Evolutionary conservation across 1,140 invertebrate species (phyloP), one percentile per base, ranked within the genome.

Genomic region (Nilaparvata lugens): DNA sequence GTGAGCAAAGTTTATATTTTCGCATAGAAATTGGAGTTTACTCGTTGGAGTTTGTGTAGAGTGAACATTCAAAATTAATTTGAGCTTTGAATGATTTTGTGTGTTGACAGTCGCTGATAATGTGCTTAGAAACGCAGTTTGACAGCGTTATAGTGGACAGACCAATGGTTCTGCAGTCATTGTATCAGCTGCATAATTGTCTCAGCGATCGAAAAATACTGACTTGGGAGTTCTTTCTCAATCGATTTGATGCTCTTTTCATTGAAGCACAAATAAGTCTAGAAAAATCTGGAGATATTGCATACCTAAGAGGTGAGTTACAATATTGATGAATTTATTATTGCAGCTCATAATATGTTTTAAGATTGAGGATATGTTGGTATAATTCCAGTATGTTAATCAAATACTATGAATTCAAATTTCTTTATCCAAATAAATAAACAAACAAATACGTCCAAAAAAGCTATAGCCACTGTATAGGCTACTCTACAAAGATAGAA

Each of bases 151-250:
- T 98, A 58, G 85, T 94, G 35, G 97, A 99, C 73, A 81, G 97
- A 31, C 93, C 95, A 1, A 91, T 99, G 82, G 93, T 99, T 28
- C 81, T 99, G n/a, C 93, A 97, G 73, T 89, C 91, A 0, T 80
- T 99, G 16, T 94, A 95, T 75, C 91, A 98, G 71, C 79, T 99
- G 2, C 90, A 95, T 69, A 97, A 95, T 71, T 88, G 91, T 5
- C 79, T 99, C 2, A 89, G 88, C 62, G 92, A 97, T 70, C 79
- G 94, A 40, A 84, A 86, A 64, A 91, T 98, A 62, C 79, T 99
- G 6, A 86, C 86, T 1, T 99, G 97, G 96, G 94, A 98, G 60
- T 99, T 99, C 77, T 99, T 99, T 72, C 79, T 98, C 4, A 95
- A 95, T 73, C 83, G 96, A 52, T 98, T 99, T 74, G 97, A 99